Evolutionary conservation across 2,113 vertebrate genomes (phyloP).

Genomic region (Corynorhinus townsendii): DNA sequence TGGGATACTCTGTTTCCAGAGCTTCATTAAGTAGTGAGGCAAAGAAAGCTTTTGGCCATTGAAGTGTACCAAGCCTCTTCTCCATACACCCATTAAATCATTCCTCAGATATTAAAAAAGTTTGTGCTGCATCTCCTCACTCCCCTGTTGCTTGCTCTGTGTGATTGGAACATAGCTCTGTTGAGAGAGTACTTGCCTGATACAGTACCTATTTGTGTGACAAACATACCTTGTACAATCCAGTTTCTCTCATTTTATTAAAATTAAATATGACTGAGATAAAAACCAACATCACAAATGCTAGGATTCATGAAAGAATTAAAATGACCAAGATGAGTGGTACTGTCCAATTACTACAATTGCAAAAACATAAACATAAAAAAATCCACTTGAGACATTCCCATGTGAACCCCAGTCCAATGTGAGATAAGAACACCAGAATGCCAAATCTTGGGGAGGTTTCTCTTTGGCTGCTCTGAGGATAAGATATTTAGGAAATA

Average conservation of each 20-base stretch:
- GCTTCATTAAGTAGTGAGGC: neutral
- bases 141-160: neutral
- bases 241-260: constrained; percentile 42
- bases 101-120: neutral
- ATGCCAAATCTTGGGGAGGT: neutral
- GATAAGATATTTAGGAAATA: constrained; percentile 25
- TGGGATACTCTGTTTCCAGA: neutral
- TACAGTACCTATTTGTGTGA: neutral
- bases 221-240: neutral
- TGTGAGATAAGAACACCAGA: neutral
- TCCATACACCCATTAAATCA: neutral
- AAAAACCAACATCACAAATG: constrained; percentile 20
- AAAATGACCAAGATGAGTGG: constrained; percentile 32
- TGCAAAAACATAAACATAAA: constrained; percentile 33
- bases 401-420: constrained; percentile 13
- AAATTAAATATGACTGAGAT: constrained; percentile 8
- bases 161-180: neutral
- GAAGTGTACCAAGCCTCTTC: neutral
- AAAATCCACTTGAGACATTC: neutral
- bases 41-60: neutral
- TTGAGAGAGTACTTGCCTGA: neutral
- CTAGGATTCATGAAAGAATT: constrained; percentile 31
- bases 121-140: neutral
- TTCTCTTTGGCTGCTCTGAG: constrained; percentile 28
- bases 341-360: constrained; percentile 6